Percentiles rank a stretch among this genome's conserved stretches.
Conservation (phyloP, 2,888 invertebrate genomes). For the Heteromurus nitidus region DNA sequence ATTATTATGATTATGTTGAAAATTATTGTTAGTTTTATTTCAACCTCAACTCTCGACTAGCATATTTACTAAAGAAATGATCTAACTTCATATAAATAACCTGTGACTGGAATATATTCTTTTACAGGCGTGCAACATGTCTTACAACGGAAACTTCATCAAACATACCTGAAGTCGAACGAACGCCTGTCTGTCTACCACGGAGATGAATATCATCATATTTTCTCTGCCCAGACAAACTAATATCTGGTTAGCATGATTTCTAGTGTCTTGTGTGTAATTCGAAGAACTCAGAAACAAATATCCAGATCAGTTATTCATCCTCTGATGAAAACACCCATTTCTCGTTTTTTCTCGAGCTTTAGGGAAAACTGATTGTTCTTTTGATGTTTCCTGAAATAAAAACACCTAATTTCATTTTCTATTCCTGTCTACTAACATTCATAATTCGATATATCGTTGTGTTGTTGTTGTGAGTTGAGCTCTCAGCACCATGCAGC, state of each 20-base stretch:
- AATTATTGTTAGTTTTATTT: constrained; percentile 50
- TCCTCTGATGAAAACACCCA: constrained; percentile 35
- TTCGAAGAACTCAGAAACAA: constrained; percentile 38
- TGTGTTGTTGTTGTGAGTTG: not conserved
- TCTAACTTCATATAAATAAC: too few species aligned
- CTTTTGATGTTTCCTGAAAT: constrained; percentile 23
- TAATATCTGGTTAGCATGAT: constrained; percentile 5
- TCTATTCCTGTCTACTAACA: not conserved
- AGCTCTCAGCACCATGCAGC: too few species aligned
- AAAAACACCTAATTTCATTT: constrained; percentile 5
- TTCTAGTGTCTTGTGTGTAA: not conserved
- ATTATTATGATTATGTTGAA: constrained; percentile 50
- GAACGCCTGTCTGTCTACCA: constrained; percentile 56
- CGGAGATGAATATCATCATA: constrained; percentile 34
- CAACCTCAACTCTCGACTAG: too few species aligned
- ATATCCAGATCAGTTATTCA: constrained; percentile 35
- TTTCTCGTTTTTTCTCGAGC: constrained; percentile 35
- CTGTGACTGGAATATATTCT: too few species aligned
- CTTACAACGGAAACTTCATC: not conserved
- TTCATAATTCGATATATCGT: not conserved
- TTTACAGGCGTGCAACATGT: not conserved
- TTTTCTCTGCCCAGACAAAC: not conserved
- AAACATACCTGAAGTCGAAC: too few species aligned
- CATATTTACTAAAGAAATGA: too few species aligned
- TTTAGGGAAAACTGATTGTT: constrained; percentile 34